phyloP scores from a whole-genome alignment of 2,888 invertebrate species.

The Sarcophaga carnaria region DNA sequence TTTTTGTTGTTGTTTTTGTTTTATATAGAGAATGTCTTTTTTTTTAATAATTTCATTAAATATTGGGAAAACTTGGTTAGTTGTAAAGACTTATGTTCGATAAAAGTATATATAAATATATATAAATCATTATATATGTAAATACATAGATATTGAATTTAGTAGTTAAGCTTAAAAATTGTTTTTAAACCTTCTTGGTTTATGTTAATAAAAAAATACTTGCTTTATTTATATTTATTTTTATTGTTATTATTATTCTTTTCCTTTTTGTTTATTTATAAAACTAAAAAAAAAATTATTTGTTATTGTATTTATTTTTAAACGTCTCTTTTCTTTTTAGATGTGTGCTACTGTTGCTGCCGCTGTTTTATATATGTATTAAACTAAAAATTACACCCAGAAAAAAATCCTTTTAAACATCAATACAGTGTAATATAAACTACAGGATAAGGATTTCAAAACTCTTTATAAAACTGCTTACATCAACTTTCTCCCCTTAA shows the following conservation, averaged over 20 bases:
- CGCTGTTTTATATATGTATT: background rate
- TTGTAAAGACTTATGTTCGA: conserved; percentile 41
- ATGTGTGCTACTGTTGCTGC: conserved; percentile 43
- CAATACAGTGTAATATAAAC: background rate
- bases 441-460: background rate
- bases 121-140: conserved; percentile 20
- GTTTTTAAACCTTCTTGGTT: conserved; percentile 11
- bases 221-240: conserved; percentile 35
- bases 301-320: conserved; percentile 45
- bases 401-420: too few relatives aligned
- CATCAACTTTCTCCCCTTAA: too few relatives aligned
- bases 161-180: conserved; percentile 15
- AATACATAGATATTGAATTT: conserved; percentile 43
- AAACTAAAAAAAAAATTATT: conserved; percentile 53
- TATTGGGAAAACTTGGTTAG: conserved; percentile 55
- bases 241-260: conserved; percentile 16
- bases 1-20: conserved; percentile 20
- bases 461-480: background rate
- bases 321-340: conserved; percentile 51
- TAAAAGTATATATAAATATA: conserved; percentile 42
- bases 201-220: conserved; percentile 32
- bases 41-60: conserved; percentile 40
- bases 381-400: conserved; percentile 1
- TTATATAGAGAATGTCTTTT: conserved; percentile 20
- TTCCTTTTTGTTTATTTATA: background rate